A percentile compares a stretch with the other conserved stretches of the same genome.
These are phyloP conservation scores for Patella caerulea DNA, from an alignment of 2,888 invertebrate genomes.

Conservation along the genomic window DNA sequence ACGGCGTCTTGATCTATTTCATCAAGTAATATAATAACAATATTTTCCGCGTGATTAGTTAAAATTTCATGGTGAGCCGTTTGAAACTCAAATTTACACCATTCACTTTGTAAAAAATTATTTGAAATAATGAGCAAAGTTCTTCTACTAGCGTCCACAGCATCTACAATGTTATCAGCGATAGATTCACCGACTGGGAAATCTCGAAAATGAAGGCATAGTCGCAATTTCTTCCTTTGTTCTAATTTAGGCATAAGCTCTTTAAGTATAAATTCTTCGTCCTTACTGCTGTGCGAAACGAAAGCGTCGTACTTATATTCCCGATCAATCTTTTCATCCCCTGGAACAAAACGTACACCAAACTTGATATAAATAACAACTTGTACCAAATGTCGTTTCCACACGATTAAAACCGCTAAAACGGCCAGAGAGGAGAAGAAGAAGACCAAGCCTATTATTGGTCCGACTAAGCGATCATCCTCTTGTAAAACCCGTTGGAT, in stretches of 20 bases:
- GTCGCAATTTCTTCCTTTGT: background rate
- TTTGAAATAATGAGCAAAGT: background rate
- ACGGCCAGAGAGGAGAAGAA: slow-evolving; percentile 27
- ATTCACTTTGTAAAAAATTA: background rate
- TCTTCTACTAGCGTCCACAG: background rate
- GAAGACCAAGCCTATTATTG: slow-evolving; percentile 23
- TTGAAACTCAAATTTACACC: slow-evolving; percentile 10
- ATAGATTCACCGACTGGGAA: slow-evolving; percentile 2
- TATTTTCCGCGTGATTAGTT: background rate
- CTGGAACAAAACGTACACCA: slow-evolving; percentile 34
- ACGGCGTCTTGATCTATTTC: background rate
- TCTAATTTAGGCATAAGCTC: background rate
- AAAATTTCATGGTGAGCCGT: background rate
- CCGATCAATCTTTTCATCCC: background rate
- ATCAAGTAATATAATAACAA: background rate
- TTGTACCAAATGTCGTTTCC: slow-evolving; percentile 28
- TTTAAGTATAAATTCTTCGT: background rate
- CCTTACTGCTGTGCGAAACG: background rate
- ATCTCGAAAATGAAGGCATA: background rate
- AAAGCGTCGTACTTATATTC: background rate
- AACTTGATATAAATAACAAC: slow-evolving; percentile 37
- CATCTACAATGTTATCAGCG: background rate
- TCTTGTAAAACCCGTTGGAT: background rate
- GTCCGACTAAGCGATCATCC: slow-evolving; percentile 22
- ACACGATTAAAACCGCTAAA: slow-evolving; percentile 24